These are phyloP conservation scores for Chaenogobius annularis DNA, from an alignment of 2,113 vertebrate genomes.

Conservation along the genomic window DNA sequence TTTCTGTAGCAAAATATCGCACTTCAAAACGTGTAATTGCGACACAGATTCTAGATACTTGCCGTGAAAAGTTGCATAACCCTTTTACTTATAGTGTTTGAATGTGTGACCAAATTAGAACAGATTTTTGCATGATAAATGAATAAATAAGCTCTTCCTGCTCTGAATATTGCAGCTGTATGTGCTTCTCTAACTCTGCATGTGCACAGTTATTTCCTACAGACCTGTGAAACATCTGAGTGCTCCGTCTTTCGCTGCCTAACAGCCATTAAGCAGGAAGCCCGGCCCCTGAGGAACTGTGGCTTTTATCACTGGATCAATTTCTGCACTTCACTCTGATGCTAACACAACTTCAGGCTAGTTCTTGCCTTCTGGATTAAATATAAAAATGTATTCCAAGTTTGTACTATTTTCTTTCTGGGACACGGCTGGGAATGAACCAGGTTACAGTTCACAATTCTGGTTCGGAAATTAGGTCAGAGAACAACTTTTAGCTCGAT, in stretches of 20 bases:
- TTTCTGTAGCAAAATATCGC: no score
- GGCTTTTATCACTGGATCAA: conserved; percentile 74
- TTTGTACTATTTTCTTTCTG: not conserved
- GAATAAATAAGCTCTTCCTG: not conserved
- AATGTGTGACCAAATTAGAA: not conserved
- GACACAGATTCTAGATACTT: no score
- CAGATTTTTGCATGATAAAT: not conserved
- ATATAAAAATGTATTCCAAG: not conserved
- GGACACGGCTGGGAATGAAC: not conserved
- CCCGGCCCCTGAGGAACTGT: conserved; percentile 51
- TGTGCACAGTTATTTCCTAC: conserved; percentile 49
- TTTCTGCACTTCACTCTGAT: conserved; percentile 54
- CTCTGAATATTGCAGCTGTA: not conserved
- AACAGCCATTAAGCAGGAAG: conserved; percentile 74
- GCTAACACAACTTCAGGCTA: conserved; percentile 12
- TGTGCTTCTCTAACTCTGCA: not conserved
- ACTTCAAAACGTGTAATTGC: no score
- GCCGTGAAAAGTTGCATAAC: no score
- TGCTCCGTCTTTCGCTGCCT: conserved; percentile 64
- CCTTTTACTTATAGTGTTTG: no score
- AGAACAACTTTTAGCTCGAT: not conserved
- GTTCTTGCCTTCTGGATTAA: not conserved
- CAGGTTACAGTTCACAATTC: not conserved
- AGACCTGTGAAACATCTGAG: conserved; percentile 62
- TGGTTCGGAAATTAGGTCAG: not conserved